Evolutionary conservation across 2,113 vertebrate species (phyloP), one percentile per base, ranked within the genome.

Genomic region (Mola mola): DNA sequence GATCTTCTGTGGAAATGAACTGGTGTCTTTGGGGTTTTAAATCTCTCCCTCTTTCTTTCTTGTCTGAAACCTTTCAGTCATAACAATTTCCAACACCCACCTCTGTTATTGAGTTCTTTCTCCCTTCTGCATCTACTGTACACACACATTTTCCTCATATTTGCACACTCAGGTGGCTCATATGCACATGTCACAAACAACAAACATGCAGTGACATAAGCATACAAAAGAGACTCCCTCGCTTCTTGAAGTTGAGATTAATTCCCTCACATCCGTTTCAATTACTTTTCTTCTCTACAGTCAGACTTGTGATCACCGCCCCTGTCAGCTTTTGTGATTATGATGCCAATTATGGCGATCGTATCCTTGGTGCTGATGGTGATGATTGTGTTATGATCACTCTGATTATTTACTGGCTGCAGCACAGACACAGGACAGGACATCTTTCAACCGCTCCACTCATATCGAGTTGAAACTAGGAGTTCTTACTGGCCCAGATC

Each of bases 321-420:
- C 25, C 49, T 65, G 74, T 79, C 81, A 71, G 48, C 58, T 72
- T 77, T n/a, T 68, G 77, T 72, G 77, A 70, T 81, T 61, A 81
- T 80, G 67, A 66, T 34, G 62, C 38, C 11, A 40, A 81, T 86
- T 87, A 82, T 33, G 46, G 48, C 61, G 59, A 78, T 75, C 75
- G 52, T 68, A 76, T 76, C 67, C 72, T 68, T 79, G 73, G 75
- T 68, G 67, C 70, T 63, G 56, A 79, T 57, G 66, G 67, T 46
- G 72, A 79, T 78, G 75, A 84, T 69, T 79, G 55, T 78, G 69
- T 81, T 60, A 59, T 63, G 68, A 87, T 82, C 79, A 71, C 61
- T 38, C 57, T 66, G 55, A 37, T 81, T 51, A 76, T 81, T 75
- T 68, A 70, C 77, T 53, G 47, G 51, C 67, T 20, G 11, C 68